phyloP scores from a whole-genome alignment of 53 echinoderm and acorn worm species.

The Stichopus horrens region DNA sequence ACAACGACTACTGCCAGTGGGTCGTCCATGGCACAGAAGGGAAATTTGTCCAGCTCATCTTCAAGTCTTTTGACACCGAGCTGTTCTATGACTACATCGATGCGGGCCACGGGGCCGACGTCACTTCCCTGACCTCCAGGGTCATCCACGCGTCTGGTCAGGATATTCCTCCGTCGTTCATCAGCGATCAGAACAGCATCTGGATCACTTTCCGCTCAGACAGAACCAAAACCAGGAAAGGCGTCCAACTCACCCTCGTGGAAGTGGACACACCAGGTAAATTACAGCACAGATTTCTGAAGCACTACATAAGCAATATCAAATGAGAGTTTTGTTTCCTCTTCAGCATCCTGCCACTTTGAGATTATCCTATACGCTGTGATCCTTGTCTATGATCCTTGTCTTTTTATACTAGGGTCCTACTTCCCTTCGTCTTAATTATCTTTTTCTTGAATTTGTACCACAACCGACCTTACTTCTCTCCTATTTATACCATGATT shows the following conservation, averaged over 20 bases:
- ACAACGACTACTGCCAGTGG: constrained; percentile 93
- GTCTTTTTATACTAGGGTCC: too few species aligned
- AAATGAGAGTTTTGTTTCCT: too few species aligned
- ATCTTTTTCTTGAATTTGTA: too few species aligned
- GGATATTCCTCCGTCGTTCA: constrained; percentile 68
- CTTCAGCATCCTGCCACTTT: too few species aligned
- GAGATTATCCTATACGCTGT: too few species aligned
- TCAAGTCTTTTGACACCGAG: constrained; percentile 74
- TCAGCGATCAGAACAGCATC: constrained; percentile 71
- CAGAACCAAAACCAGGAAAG: constrained; percentile 77
- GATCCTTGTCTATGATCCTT: too few species aligned
- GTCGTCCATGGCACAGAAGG: constrained; percentile 65
- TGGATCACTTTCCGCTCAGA: constrained; percentile 86
- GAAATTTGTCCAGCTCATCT: constrained; percentile 77
- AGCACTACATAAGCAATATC: not conserved
- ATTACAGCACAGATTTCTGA: not conserved
- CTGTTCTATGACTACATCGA: constrained; percentile 76
- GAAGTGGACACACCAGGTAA: constrained; percentile 68
- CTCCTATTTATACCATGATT: too few species aligned
- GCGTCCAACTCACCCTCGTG: constrained; percentile 60
- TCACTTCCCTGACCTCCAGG: constrained; percentile 56
- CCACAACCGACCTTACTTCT: too few species aligned
- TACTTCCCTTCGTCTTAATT: too few species aligned
- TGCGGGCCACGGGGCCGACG: constrained; percentile 78
- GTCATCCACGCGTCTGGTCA: constrained; percentile 72